Evolutionary conservation across 2,888 invertebrate genomes (phyloP).

Genomic region (Chelonus formosanus): DNA sequence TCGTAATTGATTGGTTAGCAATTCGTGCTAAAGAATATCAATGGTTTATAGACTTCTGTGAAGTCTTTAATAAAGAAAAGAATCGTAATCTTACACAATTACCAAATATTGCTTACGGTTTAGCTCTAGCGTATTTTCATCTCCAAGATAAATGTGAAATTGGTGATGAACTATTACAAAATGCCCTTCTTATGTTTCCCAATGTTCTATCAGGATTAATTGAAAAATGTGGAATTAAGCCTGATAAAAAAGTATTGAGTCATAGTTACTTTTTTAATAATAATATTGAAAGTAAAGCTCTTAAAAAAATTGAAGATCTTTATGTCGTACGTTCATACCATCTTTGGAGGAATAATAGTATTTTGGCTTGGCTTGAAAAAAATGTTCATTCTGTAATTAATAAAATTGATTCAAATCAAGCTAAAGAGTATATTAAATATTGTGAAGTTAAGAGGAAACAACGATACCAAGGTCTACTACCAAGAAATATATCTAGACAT

Average conservation of each 20-base stretch:
- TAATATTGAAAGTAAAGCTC: conserved; percentile 66
- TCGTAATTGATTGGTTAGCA: conserved; percentile 85
- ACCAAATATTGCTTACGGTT: conserved; percentile 88
- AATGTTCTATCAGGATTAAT: conserved; percentile 76
- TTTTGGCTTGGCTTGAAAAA: conserved; percentile 79
- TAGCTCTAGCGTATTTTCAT: conserved; percentile 78
- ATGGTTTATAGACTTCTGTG: conserved; percentile 73
- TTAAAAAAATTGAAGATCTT: conserved; percentile 76
- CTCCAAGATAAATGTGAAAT: conserved; percentile 53
- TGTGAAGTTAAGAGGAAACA: conserved; percentile 71
- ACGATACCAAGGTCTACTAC: conserved; percentile 72
- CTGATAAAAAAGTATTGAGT: conserved; percentile 68
- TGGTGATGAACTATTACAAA: conserved; percentile 76
- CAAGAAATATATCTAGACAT: conserved; percentile 75
- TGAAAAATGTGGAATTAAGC: conserved; percentile 79
- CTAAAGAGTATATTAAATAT: conserved; percentile 67
- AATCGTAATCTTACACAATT: conserved; percentile 76
- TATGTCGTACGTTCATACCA: conserved; percentile 79
- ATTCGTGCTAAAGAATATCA: conserved; percentile 77
- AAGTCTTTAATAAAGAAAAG: conserved; percentile 59
- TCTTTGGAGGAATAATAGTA: conserved; percentile 76
- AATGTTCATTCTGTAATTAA: conserved; percentile 75
- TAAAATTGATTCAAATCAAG: conserved; percentile 71
- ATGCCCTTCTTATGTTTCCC: conserved; percentile 84
- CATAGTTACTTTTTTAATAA: conserved; percentile 64